Evolutionary conservation across 2,888 invertebrate genomes (phyloP), one percentile per base, ranked within the genome.

Genomic region (Oligia latruncula): DNA sequence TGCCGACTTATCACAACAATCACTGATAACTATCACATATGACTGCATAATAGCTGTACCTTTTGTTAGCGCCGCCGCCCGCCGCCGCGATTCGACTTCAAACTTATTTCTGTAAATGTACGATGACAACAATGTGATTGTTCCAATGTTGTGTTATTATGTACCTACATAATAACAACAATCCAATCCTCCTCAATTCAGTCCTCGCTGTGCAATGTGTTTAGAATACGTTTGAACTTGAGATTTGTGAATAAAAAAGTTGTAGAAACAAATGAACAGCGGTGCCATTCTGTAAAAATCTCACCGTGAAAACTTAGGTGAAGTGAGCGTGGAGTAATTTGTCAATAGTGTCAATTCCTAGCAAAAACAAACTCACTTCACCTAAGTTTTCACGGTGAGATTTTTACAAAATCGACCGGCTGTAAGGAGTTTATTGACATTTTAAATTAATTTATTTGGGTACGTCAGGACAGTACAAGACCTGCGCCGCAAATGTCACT

Each of bases 1-100:
- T 91, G 91, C 84, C 83, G 77, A 81, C 88, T 92, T 93, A 93
- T 94, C 93, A 90, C 88, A 85, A 90, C 88, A 89, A 92, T 92
- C 91, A 81, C 83, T 87, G 92, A 92, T 91, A 90, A 88, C 86
- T 88, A 90, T 87, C 90, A 89, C 82, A 89, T 88, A 89, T 87
- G 87, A 88, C 89, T 91, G 90, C 88, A 91, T 92, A 91, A 92
- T 90, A 86, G 85, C 80, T 71, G 64, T 73, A 70, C 70, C 60
- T 89, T 87, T 89, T 88, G 80, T 82, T 80, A 29, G 29, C 29
- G 65, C 64, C 55, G 68, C 75, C 49, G 9, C 58, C 29, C 29
- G 65, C 64, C 55, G 68, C 75, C 49, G 9, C 58, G 58, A 43
- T 80, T 66, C 70, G 52, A 76, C 70, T 71, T 43, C 74, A 71